These are phyloP conservation scores for Plectus sambesii DNA, from an alignment of 1,140 invertebrate species.

Conservation along the genomic window DNA sequence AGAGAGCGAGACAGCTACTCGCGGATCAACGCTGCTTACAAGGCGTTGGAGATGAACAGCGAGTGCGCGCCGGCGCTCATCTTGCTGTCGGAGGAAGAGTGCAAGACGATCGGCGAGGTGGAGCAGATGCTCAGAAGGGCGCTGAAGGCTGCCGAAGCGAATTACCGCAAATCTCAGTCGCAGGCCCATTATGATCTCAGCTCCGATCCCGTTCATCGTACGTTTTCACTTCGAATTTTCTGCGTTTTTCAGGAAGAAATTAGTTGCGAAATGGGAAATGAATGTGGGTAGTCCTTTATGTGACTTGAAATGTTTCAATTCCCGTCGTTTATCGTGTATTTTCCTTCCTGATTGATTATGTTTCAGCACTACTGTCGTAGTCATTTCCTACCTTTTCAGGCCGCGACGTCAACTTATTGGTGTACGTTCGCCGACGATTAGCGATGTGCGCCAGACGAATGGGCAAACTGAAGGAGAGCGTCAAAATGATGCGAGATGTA, in stretches of 20 bases:
- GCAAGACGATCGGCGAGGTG: slow-evolving; percentile 69
- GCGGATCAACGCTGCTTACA: slow-evolving; percentile 78
- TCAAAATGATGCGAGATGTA: slow-evolving; percentile 89
- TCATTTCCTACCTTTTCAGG: slow-evolving; percentile 44
- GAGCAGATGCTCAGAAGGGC: slow-evolving; percentile 57
- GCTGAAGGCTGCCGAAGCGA: slow-evolving; percentile 71
- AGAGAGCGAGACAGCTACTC: slow-evolving; percentile 80
- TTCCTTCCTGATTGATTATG: no score
- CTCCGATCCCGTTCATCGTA: slow-evolving; percentile 67
- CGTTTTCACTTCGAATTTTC: slow-evolving; percentile 30
- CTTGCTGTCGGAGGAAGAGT: slow-evolving; percentile 87
- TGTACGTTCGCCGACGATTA: slow-evolving; percentile 80
- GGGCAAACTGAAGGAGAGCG: slow-evolving; percentile 80
- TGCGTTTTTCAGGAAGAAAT: slow-evolving; percentile 16
- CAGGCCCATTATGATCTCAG: slow-evolving; percentile 63
- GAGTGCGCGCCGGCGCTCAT: slow-evolving; percentile 92
- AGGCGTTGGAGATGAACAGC: slow-evolving; percentile 73
- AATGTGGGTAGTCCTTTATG: slow-evolving; percentile 3
- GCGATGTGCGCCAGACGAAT: slow-evolving; percentile 93
- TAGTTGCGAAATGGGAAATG: slow-evolving; percentile 3
- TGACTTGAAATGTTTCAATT: no score
- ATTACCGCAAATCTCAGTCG: slow-evolving; percentile 69
- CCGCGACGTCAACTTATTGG: slow-evolving; percentile 84
- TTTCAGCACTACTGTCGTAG: slow-evolving; percentile 3
- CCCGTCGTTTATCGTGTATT: no score